Base-by-base conservation (phyloP, 1,140 invertebrate genomes). In the Trichonephila inaurata region DNA sequence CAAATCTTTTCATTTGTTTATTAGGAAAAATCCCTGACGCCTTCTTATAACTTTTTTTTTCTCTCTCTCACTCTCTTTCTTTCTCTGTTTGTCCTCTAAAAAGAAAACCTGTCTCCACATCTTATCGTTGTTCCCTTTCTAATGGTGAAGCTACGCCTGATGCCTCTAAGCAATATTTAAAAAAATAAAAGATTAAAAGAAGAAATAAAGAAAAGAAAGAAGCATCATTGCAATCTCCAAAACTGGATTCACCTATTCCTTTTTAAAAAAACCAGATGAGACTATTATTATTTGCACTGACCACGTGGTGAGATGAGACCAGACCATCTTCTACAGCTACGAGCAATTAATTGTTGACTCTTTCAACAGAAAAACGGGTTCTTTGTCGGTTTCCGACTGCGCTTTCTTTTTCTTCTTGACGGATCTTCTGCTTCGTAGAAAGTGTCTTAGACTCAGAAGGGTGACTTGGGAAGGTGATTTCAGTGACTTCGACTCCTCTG, bases 381-480 rank as follows among this genome's bases (percentile, higher is more conserved):
- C 81, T 83, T 18, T n/a, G 40, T 14, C 81, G 51, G 51, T 83
- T 83, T 28, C 40, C 40, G 40, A 83, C 12, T 58, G 18, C 81
- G 19, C 4, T 58, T 83, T 51, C 51, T 51, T 51, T 51, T 77
- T 77, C 51, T 83, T 83, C 3, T 83, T n/a, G 44, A 18, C 14
- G 81, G 40, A 83, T 83, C 81, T 83, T 83, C 81, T 83, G 81
- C 81, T 51, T 83, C 24, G 40, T 16, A 72, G 69, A 72, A 72
- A 28, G 66, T 72, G 66, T 28, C 66, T 72, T 14, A 72, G 69
- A 18, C 69, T 58, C 81, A 21, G 81, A 83, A 19, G 4, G 40
- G 40, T 58, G 51, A 83, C 10, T 28, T 83, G 24, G 51, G 51
- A 58, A 83, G 51, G 81, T 83, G 40, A 44, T 83, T 83, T 51